These are phyloP conservation scores for Trichogramma evanescens DNA, from an alignment of 2,888 invertebrate species.

Conservation along the genomic window DNA sequence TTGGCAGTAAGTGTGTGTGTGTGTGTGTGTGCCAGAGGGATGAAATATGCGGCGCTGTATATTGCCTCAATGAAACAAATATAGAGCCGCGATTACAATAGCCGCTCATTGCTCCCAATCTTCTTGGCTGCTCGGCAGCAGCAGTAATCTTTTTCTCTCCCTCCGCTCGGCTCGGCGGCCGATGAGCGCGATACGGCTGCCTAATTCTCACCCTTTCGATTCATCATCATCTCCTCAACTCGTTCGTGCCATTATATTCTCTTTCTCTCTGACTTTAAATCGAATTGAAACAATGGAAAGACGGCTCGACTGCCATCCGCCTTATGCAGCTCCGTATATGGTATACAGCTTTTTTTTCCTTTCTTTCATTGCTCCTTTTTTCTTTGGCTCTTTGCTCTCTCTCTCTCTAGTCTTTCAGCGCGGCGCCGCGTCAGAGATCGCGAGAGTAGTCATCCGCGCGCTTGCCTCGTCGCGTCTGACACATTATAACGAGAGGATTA, in stretches of 20 bases:
- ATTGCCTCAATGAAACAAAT: too few species aligned
- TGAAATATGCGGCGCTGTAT: too few species aligned
- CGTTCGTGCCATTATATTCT: conserved; percentile 1
- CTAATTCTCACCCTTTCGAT: conserved; percentile 22
- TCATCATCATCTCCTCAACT: conserved; percentile 19
- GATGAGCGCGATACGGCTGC: not conserved
- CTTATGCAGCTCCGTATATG: conserved; percentile 3
- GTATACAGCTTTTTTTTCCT: conserved; percentile 13
- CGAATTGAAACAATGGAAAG: conserved; percentile 18
- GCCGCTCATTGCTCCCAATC: conserved; percentile 9
- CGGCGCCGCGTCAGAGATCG: conserved; percentile 1
- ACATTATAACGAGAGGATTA: conserved; percentile 31
- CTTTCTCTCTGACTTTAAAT: conserved; percentile 2
- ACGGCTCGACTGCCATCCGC: conserved; percentile 7
- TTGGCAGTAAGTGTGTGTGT: too few species aligned
- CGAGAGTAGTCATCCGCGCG: too few species aligned
- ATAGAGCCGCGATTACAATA: not conserved
- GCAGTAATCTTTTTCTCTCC: not conserved
- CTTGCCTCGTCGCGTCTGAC: conserved; percentile 24
- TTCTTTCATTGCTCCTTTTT: not conserved
- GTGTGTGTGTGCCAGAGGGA: too few species aligned
- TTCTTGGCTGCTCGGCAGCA: not conserved
- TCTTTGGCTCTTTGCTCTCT: not conserved
- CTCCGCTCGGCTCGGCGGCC: not conserved
- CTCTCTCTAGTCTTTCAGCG: not conserved